Conservation (phyloP, 1,140 invertebrate genomes). For the Cardiocondyla obscurior region DNA sequence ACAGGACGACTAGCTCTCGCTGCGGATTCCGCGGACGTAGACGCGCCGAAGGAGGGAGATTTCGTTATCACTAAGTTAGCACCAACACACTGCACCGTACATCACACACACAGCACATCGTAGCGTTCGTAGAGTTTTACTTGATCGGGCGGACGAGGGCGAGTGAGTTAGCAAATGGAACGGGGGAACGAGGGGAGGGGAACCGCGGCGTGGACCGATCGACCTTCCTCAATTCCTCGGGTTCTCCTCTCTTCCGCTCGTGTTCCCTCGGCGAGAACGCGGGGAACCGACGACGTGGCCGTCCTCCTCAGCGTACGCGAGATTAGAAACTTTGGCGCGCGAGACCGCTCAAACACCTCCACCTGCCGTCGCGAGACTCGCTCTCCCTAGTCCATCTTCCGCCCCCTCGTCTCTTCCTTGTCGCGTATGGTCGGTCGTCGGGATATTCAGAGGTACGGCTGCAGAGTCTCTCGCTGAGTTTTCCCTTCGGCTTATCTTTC, state of each 20-base stretch:
- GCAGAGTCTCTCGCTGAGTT: background rate
- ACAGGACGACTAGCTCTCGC: constrained; percentile 42
- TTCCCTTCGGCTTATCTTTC: too few species aligned
- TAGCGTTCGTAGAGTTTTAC: constrained; percentile 57
- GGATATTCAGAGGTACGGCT: background rate
- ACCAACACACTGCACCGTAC: constrained; percentile 83
- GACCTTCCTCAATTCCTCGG: background rate
- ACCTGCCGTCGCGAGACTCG: background rate
- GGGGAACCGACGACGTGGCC: background rate
- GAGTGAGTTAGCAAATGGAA: background rate
- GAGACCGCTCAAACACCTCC: background rate
- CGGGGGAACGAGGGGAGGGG: background rate
- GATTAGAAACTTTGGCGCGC: constrained; percentile 6
- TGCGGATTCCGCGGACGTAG: constrained; percentile 14
- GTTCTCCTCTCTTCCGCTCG: background rate
- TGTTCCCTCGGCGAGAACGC: background rate
- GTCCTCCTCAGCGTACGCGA: background rate
- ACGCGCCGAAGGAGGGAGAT: constrained; percentile 25
- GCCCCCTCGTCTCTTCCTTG: background rate
- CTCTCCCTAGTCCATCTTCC: background rate
- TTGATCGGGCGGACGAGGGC: background rate
- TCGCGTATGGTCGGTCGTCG: background rate
- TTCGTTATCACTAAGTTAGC: constrained; percentile 81
- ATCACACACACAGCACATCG: constrained; percentile 82
- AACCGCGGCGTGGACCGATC: background rate